These are phyloP conservation scores for Chaetura pelagica DNA, from an alignment of 2,113 vertebrate genomes.

Conservation along the genomic window DNA sequence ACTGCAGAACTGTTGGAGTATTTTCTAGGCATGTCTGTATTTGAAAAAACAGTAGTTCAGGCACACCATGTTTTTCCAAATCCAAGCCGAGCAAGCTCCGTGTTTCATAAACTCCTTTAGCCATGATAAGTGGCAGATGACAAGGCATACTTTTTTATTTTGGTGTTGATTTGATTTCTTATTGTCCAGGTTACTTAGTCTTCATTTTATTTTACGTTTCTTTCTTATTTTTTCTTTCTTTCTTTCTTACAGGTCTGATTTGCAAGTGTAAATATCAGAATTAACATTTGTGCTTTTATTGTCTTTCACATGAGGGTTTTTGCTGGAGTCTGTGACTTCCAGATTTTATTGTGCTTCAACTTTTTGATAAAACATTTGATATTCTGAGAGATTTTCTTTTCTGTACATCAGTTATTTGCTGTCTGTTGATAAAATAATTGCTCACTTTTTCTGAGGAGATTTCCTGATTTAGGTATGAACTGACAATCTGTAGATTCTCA, in stretches of 20 bases:
- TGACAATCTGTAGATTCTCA: fast-evolving
- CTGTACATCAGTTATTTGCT: not conserved
- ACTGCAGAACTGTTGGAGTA: not conserved
- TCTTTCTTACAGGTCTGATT: not conserved
- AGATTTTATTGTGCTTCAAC: not conserved
- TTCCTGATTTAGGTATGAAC: not conserved
- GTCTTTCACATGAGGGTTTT: not conserved
- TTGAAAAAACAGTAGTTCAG: not conserved
- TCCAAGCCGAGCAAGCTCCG: not conserved
- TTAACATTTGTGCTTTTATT: not conserved
- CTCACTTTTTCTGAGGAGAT: not conserved
- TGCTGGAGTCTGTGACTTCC: fast-evolving
- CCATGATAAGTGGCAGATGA: not conserved
- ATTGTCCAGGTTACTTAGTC: not conserved
- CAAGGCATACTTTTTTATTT: not conserved
- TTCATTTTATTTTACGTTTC: not conserved
- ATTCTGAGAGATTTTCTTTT: not conserved
- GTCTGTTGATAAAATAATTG: not conserved
- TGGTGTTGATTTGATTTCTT: not conserved
- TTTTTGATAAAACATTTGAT: not conserved
- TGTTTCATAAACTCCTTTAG: not conserved
- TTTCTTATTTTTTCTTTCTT: not conserved
- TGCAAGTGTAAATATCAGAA: not conserved
- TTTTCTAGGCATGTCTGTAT: not conserved
- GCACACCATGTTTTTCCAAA: not conserved